phyloP scores from a whole-genome alignment of 2,113 vertebrate genomes.

The Hydrolagus affinis region DNA sequence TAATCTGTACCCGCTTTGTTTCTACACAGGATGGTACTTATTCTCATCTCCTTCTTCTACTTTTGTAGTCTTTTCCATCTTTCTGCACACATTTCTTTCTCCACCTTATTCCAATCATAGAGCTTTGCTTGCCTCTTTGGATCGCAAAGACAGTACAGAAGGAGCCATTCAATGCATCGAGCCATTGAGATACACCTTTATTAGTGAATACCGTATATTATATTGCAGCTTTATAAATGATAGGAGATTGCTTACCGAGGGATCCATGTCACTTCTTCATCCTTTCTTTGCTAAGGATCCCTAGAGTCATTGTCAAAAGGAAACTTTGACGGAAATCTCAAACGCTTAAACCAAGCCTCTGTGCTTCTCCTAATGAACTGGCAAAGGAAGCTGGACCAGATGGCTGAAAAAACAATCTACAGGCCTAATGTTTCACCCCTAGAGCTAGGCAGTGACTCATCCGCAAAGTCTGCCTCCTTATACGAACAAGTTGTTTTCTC shows the following conservation, averaged over 20 bases:
- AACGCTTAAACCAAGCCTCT: background rate
- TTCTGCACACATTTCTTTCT: no score
- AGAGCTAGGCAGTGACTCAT: background rate
- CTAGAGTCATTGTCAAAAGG: background rate
- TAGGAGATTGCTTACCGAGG: background rate
- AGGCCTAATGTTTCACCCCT: background rate
- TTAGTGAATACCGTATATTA: background rate
- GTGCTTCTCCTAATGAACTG: background rate
- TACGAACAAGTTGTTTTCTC: background rate
- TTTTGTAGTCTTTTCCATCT: no score
- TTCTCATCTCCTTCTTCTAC: no score
- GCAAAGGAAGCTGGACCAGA: background rate
- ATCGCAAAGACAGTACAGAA: no score
- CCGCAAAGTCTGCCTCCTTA: background rate
- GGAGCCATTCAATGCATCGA: no score
- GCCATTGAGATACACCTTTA: no score
- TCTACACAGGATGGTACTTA: no score
- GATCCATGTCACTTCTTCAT: background rate
- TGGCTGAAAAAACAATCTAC: background rate
- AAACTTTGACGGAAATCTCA: background rate
- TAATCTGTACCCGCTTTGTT: no score
- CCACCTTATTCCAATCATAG: no score
- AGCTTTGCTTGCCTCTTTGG: no score
- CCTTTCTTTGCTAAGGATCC: background rate
- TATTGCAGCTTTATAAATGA: background rate